Percentiles rank a stretch among this genome's conserved stretches.
These are phyloP conservation scores for Pygoscelis adeliae DNA, from an alignment of 2,113 vertebrate genomes.

Conservation along the genomic window DNA sequence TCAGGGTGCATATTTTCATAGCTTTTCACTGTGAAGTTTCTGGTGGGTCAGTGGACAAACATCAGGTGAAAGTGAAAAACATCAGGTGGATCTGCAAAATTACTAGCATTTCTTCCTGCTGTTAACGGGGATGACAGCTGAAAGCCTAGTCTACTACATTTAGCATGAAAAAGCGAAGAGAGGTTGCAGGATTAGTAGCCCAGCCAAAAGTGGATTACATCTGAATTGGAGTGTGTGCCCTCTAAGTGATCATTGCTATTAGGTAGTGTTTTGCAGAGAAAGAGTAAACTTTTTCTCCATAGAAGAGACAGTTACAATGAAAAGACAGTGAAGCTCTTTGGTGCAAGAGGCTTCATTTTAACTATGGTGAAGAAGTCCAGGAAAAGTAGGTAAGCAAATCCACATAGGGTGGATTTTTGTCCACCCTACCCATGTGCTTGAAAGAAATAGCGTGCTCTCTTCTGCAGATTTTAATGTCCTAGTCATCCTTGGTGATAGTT, in stretches of 20 bases:
- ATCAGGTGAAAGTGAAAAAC: not conserved
- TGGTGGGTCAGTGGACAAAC: not conserved
- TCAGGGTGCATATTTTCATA: not conserved
- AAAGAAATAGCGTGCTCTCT: not conserved
- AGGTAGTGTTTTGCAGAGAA: not conserved
- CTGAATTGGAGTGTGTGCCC: not conserved
- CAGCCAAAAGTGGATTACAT: not conserved
- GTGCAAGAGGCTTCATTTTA: not conserved
- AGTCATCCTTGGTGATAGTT: not conserved
- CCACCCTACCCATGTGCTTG: not conserved
- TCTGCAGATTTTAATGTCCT: not conserved
- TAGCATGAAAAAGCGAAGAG: not conserved
- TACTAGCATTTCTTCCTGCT: conserved; percentile 15
- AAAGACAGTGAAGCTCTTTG: conserved; percentile 18
- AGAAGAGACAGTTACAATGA: not conserved
- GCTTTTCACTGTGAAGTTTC: not conserved
- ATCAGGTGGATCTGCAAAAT: not conserved
- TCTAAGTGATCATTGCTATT: not conserved
- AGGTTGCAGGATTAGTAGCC: not conserved
- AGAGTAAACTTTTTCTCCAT: not conserved
- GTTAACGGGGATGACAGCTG: conserved; percentile 2
- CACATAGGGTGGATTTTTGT: not conserved
- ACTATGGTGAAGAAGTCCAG: not conserved
- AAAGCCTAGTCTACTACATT: not conserved
- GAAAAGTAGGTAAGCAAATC: not conserved